phyloP scores from a whole-genome alignment of 2,113 vertebrate species.

The Sisor rabdophorus region DNA sequence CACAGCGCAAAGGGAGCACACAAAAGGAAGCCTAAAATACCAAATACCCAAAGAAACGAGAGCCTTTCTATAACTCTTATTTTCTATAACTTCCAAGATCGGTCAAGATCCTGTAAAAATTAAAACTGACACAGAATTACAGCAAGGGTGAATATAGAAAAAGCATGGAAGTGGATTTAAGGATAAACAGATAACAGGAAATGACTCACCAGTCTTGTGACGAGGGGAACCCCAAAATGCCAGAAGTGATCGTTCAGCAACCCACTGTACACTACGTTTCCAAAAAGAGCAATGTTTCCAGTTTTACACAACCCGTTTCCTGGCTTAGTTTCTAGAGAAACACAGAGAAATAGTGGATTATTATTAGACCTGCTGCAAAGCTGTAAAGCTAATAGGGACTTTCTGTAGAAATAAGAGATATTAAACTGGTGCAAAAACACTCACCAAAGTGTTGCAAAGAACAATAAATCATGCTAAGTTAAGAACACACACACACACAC shows the following conservation, averaged over 20 bases:
- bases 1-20: not conserved
- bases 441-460: too few species aligned
- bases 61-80: too few species aligned
- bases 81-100: too few species aligned
- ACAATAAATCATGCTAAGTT: too few species aligned
- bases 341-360: not conserved
- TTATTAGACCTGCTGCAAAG: not conserved
- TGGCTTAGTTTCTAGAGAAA: slow-evolving; percentile 65
- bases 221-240: slow-evolving; percentile 67
- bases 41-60: not conserved
- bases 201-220: slow-evolving; percentile 73
- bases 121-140: too few species aligned
- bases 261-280: slow-evolving; percentile 69
- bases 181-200: slow-evolving; percentile 9
- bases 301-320: slow-evolving; percentile 68
- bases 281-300: slow-evolving; percentile 69
- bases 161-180: not conserved
- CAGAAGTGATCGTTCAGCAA: slow-evolving; percentile 70
- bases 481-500: too few species aligned
- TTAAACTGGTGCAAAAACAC: not conserved
- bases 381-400: not conserved
- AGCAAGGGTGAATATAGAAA: not conserved
- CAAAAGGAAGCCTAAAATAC: not conserved
- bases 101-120: too few species aligned
- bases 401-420: too few species aligned